These are phyloP conservation scores for Harmothoe impar DNA, from an alignment of 2,888 invertebrate species.

Conservation along the genomic window DNA sequence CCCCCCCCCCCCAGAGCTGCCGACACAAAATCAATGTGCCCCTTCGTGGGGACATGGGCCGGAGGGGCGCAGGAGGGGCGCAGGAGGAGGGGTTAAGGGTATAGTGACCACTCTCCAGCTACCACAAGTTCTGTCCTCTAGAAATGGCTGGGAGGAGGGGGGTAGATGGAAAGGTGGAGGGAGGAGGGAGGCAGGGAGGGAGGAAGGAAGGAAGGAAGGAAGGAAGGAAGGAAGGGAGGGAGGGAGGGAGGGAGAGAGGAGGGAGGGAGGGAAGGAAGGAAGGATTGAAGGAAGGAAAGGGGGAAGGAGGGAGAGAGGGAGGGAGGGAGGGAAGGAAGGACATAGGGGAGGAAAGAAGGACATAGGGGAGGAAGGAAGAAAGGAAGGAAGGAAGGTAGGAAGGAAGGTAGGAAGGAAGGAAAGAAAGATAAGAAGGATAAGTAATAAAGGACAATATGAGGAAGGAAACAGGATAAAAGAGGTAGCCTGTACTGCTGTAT, in stretches of 20 bases:
- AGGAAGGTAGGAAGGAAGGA: background rate
- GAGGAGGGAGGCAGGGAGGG: background rate
- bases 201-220: background rate
- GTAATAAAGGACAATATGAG: background rate
- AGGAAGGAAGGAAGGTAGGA: background rate
- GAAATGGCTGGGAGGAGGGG: background rate
- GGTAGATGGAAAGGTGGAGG: background rate
- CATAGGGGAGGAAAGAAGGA: background rate
- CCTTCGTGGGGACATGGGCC: background rate
- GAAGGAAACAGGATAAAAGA: background rate
- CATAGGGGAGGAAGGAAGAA: background rate
- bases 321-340: background rate
- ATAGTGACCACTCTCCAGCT: background rate
- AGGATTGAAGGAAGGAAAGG: background rate
- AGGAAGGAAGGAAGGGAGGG: background rate
- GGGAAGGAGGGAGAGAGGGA: background rate
- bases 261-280: background rate
- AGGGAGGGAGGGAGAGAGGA: background rate
- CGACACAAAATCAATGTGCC: conserved; percentile 42
- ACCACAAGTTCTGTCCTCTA: background rate
- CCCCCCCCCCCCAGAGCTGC: background rate
- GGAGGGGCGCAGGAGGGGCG: background rate
- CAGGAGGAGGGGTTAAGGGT: background rate
- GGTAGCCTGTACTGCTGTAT: no score
- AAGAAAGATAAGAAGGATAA: background rate